Conservation (phyloP, 1,140 invertebrate genomes). For the Lysiphlebus fabarum region DNA sequence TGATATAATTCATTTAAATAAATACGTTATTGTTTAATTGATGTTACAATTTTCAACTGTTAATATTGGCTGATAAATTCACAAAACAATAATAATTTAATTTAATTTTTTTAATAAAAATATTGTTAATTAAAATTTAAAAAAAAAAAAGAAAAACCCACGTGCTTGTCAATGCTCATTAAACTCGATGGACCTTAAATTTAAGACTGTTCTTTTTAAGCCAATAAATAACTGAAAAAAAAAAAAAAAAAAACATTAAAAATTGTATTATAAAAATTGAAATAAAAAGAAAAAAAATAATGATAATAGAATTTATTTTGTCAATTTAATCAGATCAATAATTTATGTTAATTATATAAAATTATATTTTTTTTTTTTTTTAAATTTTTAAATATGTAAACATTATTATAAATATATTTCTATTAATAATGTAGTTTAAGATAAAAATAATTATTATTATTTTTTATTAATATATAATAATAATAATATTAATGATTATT, state of each 20-base stretch:
- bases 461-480: not conserved
- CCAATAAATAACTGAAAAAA: conserved; percentile 40
- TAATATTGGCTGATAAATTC: too few species aligned
- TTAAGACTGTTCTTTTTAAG: conserved; percentile 45
- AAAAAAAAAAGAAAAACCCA: conserved; percentile 19
- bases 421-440: too few species aligned
- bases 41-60: conserved; percentile 40
- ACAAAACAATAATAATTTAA: too few species aligned
- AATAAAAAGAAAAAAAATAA: not conserved
- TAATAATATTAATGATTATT: too few species aligned
- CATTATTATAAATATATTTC: too few species aligned
- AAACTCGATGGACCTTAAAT: conserved; percentile 30
- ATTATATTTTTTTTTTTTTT: too few species aligned
- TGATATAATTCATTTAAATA: conserved; percentile 19
- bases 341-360: too few species aligned
- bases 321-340: too few species aligned
- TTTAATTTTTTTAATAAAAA: too few species aligned
- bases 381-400: too few species aligned
- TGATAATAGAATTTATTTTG: not conserved
- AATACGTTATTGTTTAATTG: conserved; percentile 27
- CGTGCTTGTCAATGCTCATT: conserved; percentile 26
- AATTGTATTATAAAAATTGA: conserved; percentile 17
- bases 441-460: not conserved
- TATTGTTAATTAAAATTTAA: too few species aligned
- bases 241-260: conserved; percentile 17